Evolutionary conservation across 2,113 vertebrate species (phyloP).

Genomic region (Anhinga anhinga): DNA sequence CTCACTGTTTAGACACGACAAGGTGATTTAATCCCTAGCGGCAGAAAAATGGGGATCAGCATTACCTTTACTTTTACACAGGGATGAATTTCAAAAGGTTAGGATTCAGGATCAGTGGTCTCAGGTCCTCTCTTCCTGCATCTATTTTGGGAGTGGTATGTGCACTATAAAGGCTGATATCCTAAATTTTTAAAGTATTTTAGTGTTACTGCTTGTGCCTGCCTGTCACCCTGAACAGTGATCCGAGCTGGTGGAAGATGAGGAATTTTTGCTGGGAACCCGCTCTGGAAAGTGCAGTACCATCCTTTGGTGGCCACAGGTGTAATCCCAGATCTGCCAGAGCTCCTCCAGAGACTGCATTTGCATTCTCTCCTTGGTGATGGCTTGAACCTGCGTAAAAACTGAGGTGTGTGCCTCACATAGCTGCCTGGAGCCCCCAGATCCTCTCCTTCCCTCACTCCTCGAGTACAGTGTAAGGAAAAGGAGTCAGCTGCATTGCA

Average conservation of each 20-base stretch:
- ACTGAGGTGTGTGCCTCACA: background rate
- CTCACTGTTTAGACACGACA: background rate
- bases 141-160: background rate
- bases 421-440: accelerated
- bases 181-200: background rate
- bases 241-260: background rate
- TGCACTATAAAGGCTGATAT: background rate
- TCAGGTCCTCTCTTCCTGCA: background rate
- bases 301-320: background rate
- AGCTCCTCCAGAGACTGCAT: background rate
- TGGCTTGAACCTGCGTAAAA: background rate
- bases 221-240: background rate
- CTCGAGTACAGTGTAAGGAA: background rate
- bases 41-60: background rate
- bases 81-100: background rate
- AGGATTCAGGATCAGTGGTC: background rate
- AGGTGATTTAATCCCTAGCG: background rate
- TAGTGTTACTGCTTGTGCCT: background rate
- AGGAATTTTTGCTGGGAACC: background rate
- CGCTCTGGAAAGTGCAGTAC: background rate
- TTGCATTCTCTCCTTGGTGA: background rate
- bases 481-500: background rate
- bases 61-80: background rate
- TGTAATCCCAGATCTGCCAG: background rate
- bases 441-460: background rate